These are phyloP conservation scores for Neolamprologus modestus DNA, from an alignment of 2,113 vertebrate genomes.

Conservation along the genomic window DNA sequence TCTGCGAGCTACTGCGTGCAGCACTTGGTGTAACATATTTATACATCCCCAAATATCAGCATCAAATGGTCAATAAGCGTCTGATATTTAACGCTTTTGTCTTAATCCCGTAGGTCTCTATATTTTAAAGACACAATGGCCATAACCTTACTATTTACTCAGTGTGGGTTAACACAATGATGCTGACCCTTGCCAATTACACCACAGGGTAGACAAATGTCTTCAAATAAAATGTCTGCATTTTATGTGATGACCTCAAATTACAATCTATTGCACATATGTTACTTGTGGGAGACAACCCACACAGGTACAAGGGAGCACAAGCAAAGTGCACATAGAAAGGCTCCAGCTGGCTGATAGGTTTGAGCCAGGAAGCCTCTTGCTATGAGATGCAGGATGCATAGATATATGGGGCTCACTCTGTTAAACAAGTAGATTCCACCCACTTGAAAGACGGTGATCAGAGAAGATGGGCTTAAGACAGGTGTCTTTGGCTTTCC, in stretches of 20 bases:
- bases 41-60: slow-evolving; percentile 83
- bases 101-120: background rate
- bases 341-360: background rate
- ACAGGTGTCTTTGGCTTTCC: background rate
- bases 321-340: background rate
- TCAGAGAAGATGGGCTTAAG: background rate
- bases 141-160: background rate
- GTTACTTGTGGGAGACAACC: background rate
- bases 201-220: background rate
- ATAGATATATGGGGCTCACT: background rate
- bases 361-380: background rate
- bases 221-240: background rate
- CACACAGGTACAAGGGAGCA: background rate
- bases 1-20: slow-evolving; percentile 86
- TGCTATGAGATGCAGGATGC: background rate
- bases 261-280: background rate
- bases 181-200: background rate
- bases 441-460: background rate
- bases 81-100: background rate
- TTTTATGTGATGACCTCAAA: background rate
- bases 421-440: background rate
- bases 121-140: background rate
- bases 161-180: background rate
- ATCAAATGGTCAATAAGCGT: background rate
- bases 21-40: slow-evolving; percentile 97